These are phyloP conservation scores for Noctua comes DNA, from an alignment of 2,888 invertebrate species.

Conservation along the genomic window DNA sequence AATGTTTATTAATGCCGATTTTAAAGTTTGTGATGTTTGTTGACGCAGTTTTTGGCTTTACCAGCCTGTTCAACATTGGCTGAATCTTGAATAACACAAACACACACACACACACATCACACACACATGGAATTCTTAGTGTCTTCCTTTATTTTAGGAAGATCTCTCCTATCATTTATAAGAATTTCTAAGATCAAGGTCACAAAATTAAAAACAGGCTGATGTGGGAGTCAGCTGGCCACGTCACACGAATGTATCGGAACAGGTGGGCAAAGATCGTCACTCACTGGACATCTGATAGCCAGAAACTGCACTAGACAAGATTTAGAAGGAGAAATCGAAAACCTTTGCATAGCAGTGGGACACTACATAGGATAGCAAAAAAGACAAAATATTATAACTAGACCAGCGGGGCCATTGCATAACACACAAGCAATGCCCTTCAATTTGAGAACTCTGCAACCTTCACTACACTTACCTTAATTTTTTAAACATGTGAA, in stretches of 20 bases:
- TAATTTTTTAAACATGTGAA: too few relatives aligned
- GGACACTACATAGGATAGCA: background rate
- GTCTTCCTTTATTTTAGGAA: background rate
- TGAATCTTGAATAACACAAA: background rate
- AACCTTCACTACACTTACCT: background rate
- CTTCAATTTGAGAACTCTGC: background rate
- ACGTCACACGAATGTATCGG: background rate
- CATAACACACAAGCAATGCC: background rate
- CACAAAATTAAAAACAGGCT: background rate
- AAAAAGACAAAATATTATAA: background rate
- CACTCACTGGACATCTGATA: background rate
- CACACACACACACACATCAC: too few relatives aligned
- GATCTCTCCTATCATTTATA: background rate
- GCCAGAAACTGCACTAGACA: background rate
- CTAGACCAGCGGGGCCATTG: background rate
- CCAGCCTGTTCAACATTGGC: background rate
- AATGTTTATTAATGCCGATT: slow-evolving; percentile 57
- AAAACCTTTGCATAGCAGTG: background rate
- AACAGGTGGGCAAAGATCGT: background rate
- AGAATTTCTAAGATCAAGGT: background rate
- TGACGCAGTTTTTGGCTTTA: slow-evolving; percentile 25
- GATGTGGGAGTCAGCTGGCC: background rate
- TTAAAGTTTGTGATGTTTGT: slow-evolving; percentile 44
- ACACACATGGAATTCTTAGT: background rate
- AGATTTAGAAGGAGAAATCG: background rate